These are phyloP conservation scores for Sycophila texana DNA, from an alignment of 2,888 invertebrate species.

Conservation along the genomic window DNA sequence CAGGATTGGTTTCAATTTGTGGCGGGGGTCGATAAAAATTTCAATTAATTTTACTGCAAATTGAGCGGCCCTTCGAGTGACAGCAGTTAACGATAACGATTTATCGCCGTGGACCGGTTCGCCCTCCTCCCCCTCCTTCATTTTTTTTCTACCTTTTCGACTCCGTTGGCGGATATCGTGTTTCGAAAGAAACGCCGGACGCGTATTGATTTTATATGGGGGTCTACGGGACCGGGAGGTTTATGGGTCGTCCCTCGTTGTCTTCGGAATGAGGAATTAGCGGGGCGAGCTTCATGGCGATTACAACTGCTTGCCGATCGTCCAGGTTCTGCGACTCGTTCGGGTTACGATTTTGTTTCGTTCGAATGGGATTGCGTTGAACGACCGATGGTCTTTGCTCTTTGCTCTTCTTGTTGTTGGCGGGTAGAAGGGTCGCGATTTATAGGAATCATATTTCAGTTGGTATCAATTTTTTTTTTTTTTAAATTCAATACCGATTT, in stretches of 20 bases:
- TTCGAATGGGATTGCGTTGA: no score
- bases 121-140: constrained; percentile 15
- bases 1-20: constrained; percentile 48
- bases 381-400: no score
- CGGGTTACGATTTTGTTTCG: no score
- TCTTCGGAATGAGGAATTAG: constrained; percentile 32
- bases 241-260: constrained; percentile 17
- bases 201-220: constrained; percentile 33
- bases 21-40: constrained; percentile 61
- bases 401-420: no score
- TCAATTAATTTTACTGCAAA: constrained; percentile 67
- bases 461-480: no score
- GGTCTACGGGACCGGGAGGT: not conserved
- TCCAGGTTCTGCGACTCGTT: no score
- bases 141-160: not conserved
- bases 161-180: constrained; percentile 6
- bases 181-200: constrained; percentile 28
- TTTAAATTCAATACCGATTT: no score
- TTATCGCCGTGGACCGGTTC: constrained; percentile 61
- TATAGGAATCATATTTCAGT: no score
- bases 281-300: not conserved
- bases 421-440: no score
- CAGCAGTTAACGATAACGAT: constrained; percentile 62
- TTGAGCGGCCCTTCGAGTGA: constrained; percentile 57
- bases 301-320: not conserved